A percentile compares a stretch with the other conserved stretches of the same genome.
phyloP scores from a whole-genome alignment of 2,113 vertebrate species.

The Rhabdomys dilectus region DNA sequence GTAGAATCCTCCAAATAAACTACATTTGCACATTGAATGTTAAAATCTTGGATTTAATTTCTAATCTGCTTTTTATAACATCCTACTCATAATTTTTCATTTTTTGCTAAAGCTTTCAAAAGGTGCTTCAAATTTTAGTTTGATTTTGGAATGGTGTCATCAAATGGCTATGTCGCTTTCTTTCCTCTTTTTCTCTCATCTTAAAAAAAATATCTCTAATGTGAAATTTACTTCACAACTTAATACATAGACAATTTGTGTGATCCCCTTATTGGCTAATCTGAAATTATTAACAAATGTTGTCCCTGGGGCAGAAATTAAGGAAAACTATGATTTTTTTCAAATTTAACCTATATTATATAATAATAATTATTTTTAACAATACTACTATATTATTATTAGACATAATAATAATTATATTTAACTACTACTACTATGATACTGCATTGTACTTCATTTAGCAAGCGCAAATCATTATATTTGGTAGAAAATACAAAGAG shows the following conservation, averaged over 20 bases:
- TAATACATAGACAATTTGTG: slow-evolving; percentile 44
- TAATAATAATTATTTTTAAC: not conserved
- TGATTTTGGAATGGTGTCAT: slow-evolving; percentile 60
- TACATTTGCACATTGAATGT: not conserved
- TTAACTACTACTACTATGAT: slow-evolving; percentile 3
- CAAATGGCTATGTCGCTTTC: slow-evolving; percentile 45
- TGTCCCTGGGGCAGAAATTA: not conserved
- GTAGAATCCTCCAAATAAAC: slow-evolving; percentile 22
- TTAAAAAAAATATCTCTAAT: slow-evolving; percentile 53
- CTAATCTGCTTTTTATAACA: slow-evolving; percentile 51
- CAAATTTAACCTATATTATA: slow-evolving; percentile 31
- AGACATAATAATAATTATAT: no score
- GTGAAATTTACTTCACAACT: slow-evolving; percentile 36
- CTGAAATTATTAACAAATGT: slow-evolving; percentile 40
- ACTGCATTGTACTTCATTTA: slow-evolving; percentile 33
- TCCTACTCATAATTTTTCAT: slow-evolving; percentile 47
- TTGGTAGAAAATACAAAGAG: slow-evolving; percentile 49
- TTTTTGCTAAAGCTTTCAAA: slow-evolving; percentile 48
- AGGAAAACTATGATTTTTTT: slow-evolving; percentile 41
- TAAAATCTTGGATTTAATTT: slow-evolving; percentile 25
- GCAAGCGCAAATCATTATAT: slow-evolving; percentile 6
- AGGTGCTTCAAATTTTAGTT: slow-evolving; percentile 53
- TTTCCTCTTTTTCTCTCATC: slow-evolving; percentile 23
- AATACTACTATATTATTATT: no score
- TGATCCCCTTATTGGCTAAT: not conserved